Evolutionary conservation across 2,113 vertebrate genomes (phyloP), one percentile per base, ranked within the genome.

Genomic region (Pomatorhinus ruficollis): DNA sequence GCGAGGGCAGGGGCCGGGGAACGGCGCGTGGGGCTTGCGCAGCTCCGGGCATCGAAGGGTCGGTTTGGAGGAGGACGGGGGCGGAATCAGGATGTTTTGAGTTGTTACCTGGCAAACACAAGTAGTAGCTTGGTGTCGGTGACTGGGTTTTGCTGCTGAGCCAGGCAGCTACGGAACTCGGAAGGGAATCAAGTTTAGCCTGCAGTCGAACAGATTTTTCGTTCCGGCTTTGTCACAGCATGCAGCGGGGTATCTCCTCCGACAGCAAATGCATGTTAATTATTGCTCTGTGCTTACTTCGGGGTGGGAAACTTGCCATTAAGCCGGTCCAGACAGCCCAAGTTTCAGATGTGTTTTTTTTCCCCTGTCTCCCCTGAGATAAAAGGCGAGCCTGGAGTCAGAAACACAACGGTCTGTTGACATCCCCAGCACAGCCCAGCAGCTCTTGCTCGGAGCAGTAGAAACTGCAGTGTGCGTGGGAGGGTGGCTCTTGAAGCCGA

Each of bases 401-500:
- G 95, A 54, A 83, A 40, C 86, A 72, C 95, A 85, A 91, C 86
- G 93, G 82, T 89, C 83, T 97, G 97, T 97, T 97, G 97, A 96
- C 91, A 97, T 65, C 97, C 96, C 95, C 83, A 79, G 94, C 69
- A 52, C 95, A 96, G 95, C 95, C 94, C 96, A n/a, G 95, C 95
- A 89, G 93, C 97, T 97, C 96, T 97, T 44, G 87, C 96, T 97
- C 15, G 70, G 95, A 98, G 97, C 95, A 77, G 94, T 91, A 87
- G 77, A 97, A 98, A 97, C 96, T 97, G 97, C 95, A 96, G 95
- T 65, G 63, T 93, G 95, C 91, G 93, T 97, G 96, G 97, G 97
- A 97, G 96, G 97, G 95, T 80, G 90, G 92, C 97, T 98, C 92
- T 92, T 81, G 37, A 96, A 96, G 97, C 97, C 93, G 95, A 93